Evolutionary conservation across 2,888 invertebrate species (phyloP), one percentile per base, ranked within the genome.

Genomic region (Pammene aurita): DNA sequence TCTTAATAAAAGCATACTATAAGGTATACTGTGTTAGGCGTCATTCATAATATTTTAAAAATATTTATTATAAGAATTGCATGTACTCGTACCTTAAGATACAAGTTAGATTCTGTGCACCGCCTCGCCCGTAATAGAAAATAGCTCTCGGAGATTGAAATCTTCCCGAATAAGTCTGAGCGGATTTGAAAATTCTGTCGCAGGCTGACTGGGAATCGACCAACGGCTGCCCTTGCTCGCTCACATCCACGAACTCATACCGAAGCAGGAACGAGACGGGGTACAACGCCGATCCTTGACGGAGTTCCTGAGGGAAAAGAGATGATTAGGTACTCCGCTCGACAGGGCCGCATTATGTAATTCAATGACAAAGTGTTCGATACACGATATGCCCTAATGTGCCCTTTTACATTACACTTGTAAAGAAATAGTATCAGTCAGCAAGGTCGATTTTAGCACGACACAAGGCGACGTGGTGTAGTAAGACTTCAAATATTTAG

Each of bases 111-210:
- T 96, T 95, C 80, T 94, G 94, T 18, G 96, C 94, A 0, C 97
- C 97, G 13, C 97, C 97, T 76, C 97, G 93, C 1, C 97, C 97
- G 80, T 95, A 97, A 80, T 96, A 94, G 87, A 97, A 97, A 65
- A 96, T 96, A 76, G 96, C 96, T 77, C 95, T 94, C 7, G 96
- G 96, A 38, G 96, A 96, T 81, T 95, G 94, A 83, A 96, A 96
- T 77, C 93, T 90, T 14, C 95, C 95, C 13, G 93, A 92, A 78
- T 92, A 92, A 6, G 92, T 92, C 72, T 90, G 92, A 61, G 92
- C 89, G 61, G 93, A 93, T 79, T 92, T 93, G 79, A 94, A 94
- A 70, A 94, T 88, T 79, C 95, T 89, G 81, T 95, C 95, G 81
- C 95, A 95, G 42, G 94, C 94, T 77, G 94, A 95, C 74, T 92